Evolutionary conservation across 2,888 invertebrate genomes (phyloP).

Genomic region (Myathropa florea): DNA sequence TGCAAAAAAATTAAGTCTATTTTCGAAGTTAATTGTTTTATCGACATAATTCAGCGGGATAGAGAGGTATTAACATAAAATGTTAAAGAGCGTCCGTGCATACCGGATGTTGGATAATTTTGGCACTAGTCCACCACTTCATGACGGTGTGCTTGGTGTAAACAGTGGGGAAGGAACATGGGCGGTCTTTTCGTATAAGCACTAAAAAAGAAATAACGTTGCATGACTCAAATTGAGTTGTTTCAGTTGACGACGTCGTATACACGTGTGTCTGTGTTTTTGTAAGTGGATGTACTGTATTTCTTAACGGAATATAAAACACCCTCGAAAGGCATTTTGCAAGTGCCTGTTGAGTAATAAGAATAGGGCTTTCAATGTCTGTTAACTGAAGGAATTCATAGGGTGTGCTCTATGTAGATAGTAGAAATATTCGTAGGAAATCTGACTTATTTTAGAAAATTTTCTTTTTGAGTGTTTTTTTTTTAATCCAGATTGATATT

Average conservation of each 20-base stretch:
- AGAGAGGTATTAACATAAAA: not conserved
- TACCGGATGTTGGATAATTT: not conserved
- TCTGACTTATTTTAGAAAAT: too few species aligned
- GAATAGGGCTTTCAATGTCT: too few species aligned
- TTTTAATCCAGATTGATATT: too few species aligned
- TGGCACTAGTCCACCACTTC: not conserved
- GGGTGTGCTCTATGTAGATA: too few species aligned
- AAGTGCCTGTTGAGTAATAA: too few species aligned
- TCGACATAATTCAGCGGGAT: not conserved
- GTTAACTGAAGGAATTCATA: too few species aligned
- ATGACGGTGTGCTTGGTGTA: not conserved
- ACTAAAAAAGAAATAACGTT: not conserved
- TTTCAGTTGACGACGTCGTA: not conserved
- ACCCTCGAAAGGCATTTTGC: too few species aligned
- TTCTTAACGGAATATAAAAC: too few species aligned
- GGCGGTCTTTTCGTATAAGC: not conserved
- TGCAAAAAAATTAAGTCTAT: not conserved
- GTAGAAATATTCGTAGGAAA: too few species aligned
- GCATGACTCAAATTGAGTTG: not conserved
- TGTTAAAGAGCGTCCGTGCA: not conserved
- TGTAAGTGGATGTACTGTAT: too few species aligned
- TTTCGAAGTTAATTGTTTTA: not conserved
- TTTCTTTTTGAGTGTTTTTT: too few species aligned
- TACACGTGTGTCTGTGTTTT: not conserved
- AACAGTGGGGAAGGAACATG: not conserved